Evolutionary conservation across 2,113 vertebrate genomes (phyloP).

Genomic region (Brachirus orientalis): DNA sequence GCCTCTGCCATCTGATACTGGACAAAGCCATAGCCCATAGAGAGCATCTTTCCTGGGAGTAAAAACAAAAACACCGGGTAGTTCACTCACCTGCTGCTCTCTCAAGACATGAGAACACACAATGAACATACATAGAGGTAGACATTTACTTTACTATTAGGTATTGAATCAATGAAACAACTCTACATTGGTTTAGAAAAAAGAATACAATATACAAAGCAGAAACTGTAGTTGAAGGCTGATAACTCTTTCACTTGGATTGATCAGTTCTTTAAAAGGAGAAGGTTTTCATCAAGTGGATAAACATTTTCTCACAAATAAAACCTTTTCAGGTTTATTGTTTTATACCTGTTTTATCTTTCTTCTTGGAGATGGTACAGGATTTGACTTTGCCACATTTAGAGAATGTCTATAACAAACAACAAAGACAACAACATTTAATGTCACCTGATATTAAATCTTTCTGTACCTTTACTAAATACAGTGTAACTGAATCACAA

Average conservation of each 20-base stretch:
- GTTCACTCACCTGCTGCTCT: background rate
- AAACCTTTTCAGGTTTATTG: background rate
- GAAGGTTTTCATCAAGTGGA: too few species aligned
- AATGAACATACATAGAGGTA: background rate
- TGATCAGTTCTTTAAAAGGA: too few species aligned
- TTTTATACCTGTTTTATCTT: conserved; percentile 88
- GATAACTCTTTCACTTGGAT: too few species aligned
- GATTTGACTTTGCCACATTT: conserved; percentile 88
- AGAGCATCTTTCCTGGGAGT: conserved; percentile 85
- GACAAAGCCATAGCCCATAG: conserved; percentile 98
- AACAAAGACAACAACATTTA: conserved; percentile 28
- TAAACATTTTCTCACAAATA: too few species aligned
- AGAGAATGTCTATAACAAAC: conserved; percentile 86
- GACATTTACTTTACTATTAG: too few species aligned
- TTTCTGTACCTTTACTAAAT: background rate
- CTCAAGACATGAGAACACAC: background rate
- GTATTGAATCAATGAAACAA: too few species aligned
- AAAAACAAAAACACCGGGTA: background rate
- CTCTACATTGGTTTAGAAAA: too few species aligned
- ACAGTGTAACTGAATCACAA: background rate
- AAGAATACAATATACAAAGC: too few species aligned
- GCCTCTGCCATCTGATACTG: conserved; percentile 89
- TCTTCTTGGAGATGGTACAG: conserved; percentile 93
- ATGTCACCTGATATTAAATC: background rate
- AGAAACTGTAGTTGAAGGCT: too few species aligned